Evolutionary conservation across 2,113 vertebrate species (phyloP).

Genomic region (Brevimyrus niger): DNA sequence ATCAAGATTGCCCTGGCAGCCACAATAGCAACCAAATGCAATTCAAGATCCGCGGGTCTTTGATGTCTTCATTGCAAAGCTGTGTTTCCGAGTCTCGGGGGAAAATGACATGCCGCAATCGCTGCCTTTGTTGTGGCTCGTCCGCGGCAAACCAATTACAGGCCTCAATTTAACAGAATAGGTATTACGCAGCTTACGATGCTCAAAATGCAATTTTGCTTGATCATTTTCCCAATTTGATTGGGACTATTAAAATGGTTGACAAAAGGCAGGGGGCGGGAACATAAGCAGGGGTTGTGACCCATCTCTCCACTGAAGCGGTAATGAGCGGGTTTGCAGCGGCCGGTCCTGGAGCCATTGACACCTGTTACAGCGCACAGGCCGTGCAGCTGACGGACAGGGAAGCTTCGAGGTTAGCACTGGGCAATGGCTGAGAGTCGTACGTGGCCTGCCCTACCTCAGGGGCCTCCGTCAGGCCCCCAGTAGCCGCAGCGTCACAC

Average conservation of each 20-base stretch:
- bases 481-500: no score
- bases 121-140: constrained; percentile 97
- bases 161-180: constrained; percentile 96
- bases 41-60: constrained; percentile 92
- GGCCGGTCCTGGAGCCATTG: constrained; percentile 44
- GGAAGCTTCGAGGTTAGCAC: not conserved
- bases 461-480: not conserved
- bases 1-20: constrained; percentile 94
- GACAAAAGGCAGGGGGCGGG: constrained; percentile 63
- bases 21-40: constrained; percentile 99
- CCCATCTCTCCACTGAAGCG: constrained; percentile 73
- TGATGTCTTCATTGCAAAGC: constrained; percentile 94
- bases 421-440: not conserved
- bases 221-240: constrained; percentile 96
- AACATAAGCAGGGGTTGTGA: constrained; percentile 72
- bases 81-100: constrained; percentile 89
- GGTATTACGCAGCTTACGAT: constrained; percentile 98
- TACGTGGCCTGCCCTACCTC: not conserved
- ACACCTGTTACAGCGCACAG: constrained; percentile 29
- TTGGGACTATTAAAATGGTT: constrained; percentile 96
- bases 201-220: constrained; percentile 94
- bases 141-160: constrained; percentile 93
- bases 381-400: not conserved
- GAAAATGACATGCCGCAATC: constrained; percentile 93
- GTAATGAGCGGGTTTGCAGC: constrained; percentile 73